A percentile compares a stretch with the other conserved stretches of the same genome.
Evolutionary conservation across 2,113 vertebrate species (phyloP).

Genomic region (Halcyon malimbica): DNA sequence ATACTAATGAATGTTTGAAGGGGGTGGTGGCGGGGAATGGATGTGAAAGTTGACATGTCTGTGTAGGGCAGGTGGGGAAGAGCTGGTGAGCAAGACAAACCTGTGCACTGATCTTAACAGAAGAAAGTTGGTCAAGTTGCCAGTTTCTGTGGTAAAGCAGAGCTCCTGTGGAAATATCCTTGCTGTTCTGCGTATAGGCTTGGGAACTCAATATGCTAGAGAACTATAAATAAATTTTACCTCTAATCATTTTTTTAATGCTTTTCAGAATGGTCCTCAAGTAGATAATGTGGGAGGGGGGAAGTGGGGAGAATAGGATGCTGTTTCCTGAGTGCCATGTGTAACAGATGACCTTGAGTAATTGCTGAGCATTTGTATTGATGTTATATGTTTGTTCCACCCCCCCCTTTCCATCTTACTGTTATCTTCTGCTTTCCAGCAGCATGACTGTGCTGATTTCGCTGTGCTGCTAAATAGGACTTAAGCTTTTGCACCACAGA

Average conservation of each 20-base stretch:
- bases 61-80: not conserved
- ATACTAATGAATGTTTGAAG: not conserved
- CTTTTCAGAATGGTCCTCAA: not conserved
- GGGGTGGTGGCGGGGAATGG: not conserved
- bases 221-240: not conserved
- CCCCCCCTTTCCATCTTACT: not conserved
- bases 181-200: not conserved
- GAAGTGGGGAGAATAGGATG: not conserved
- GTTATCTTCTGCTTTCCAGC: not conserved
- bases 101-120: not conserved
- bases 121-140: not conserved
- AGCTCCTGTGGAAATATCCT: not conserved
- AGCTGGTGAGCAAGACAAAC: not conserved
- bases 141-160: not conserved
- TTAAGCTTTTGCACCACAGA: not conserved
- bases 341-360: not conserved
- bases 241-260: not conserved
- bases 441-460: not conserved
- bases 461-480: not conserved
- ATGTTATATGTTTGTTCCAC: too few species aligned
- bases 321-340: not conserved
- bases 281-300: not conserved
- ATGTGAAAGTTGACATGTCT: not conserved
- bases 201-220: not conserved
- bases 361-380: not conserved